Evolutionary conservation across 1,140 invertebrate species (phyloP), one percentile per base, ranked within the genome.

Genomic region (Bombus breviceps): DNA sequence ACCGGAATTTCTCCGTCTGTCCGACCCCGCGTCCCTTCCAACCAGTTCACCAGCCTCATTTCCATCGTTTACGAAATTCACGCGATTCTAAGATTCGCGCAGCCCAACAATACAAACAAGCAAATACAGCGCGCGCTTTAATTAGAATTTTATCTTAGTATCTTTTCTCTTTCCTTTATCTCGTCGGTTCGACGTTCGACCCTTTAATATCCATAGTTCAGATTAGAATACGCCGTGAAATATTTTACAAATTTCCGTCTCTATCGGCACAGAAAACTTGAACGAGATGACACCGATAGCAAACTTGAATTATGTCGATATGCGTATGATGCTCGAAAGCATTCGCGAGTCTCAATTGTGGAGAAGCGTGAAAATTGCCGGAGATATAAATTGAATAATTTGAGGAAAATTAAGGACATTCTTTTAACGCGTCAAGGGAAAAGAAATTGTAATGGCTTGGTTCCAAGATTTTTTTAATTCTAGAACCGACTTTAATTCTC

Each of bases 1-100:
- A 92, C 88, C n/a, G 86, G 87, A 86, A 88, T 91, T 91, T 92
- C 91, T 91, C 83, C 88, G 89, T 92, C 89, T 90, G 90, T 90
- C 84, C 86, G 89, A 83, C 28, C 89, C 84, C 15, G 64, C 2
- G 32, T 62, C 57, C 86, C 69, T 37, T 59, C 47, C 68, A 47
- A 73, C 77, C 53, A 69, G 5, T 34, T 39, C 25, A 12, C 28
- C 75, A 32, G 15, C 13, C 25, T 4, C 13, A 4, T 77, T 62
- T 39, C 28, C 53, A n/a, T 59, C 57, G 34, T 77, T 77, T 77
- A 15, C 34, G 37, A 28, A 77, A 77, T 41, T 9, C 28, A 13
- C 28, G 8, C 5, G 18, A 43, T 32, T 25, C 13, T 25, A 10
- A 6, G 15, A n/a, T 28, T 37, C 18, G 8, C 32, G 18, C 2